Conservation (phyloP, 1,140 invertebrate genomes). For the Drosophila prosaltans region DNA sequence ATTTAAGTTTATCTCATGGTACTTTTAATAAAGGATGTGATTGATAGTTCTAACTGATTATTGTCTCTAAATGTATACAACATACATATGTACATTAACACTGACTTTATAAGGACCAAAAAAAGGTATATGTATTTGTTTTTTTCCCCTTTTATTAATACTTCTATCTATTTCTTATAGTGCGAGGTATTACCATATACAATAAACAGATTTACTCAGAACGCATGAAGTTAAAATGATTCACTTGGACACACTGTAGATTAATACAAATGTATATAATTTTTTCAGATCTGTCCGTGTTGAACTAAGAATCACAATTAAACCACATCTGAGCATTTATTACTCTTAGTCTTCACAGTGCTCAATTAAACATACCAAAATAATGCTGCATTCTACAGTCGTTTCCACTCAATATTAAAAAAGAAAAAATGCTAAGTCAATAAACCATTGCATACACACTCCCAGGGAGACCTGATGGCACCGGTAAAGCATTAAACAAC, state of each 20-base stretch:
- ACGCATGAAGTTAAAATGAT: not conserved
- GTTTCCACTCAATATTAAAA: not conserved
- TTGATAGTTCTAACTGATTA: not conserved
- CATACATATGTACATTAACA: no score
- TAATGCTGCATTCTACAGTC: not conserved
- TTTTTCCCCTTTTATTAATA: no score
- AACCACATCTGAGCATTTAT: not conserved
- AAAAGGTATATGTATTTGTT: not conserved
- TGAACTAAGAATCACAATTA: not conserved
- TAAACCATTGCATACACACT: not conserved
- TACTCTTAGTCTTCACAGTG: not conserved
- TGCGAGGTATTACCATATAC: not conserved
- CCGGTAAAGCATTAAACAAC: not conserved
- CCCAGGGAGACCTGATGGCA: not conserved
- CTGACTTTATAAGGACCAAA: not conserved
- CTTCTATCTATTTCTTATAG: not conserved
- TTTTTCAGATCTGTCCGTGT: not conserved
- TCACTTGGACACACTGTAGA: not conserved
- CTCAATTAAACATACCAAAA: not conserved
- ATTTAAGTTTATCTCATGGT: no score
- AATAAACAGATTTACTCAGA: not conserved
- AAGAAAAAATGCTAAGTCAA: not conserved
- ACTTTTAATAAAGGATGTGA: no score
- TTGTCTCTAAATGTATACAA: not conserved
- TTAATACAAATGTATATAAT: not conserved